phyloP scores from a whole-genome alignment of 2,888 invertebrate species.

The Ligdia adustata region DNA sequence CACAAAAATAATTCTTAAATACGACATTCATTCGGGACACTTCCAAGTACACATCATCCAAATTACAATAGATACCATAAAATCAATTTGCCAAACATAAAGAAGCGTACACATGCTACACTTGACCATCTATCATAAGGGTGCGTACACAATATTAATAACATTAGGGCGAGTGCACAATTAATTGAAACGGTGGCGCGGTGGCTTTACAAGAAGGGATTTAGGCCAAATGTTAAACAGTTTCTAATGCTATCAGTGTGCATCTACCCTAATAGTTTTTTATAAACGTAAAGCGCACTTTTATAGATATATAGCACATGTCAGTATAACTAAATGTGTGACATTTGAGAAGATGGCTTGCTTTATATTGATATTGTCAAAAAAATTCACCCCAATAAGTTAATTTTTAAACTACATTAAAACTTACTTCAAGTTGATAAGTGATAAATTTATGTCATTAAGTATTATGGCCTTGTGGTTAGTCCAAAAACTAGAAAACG shows the following conservation, averaged over 20 bases:
- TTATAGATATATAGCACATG: conserved; percentile 30
- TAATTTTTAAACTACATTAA: no score
- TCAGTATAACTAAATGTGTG: neutral
- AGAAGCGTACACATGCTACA: conserved; percentile 72
- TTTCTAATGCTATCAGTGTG: conserved; percentile 66
- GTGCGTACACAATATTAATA: conserved; percentile 61
- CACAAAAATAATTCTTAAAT: no score
- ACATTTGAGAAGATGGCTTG: no score
- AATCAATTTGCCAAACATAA: conserved; percentile 68
- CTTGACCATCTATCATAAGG: conserved; percentile 69
- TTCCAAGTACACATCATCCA: conserved; percentile 6
- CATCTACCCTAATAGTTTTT: conserved; percentile 42
- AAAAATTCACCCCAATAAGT: no score
- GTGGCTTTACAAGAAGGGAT: conserved; percentile 40
- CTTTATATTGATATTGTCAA: no score
- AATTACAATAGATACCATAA: conserved; percentile 38
- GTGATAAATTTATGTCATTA: no score
- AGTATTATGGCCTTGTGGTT: no score
- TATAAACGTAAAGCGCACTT: conserved; percentile 34
- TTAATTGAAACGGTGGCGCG: conserved; percentile 64
- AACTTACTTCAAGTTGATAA: no score
- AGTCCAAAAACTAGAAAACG: no score
- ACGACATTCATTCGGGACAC: no score
- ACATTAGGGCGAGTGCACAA: conserved; percentile 65
- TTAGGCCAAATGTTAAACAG: conserved; percentile 76